These are phyloP conservation scores for Micoletzkya japonica DNA, from an alignment of 2,888 invertebrate species.

Conservation along the genomic window DNA sequence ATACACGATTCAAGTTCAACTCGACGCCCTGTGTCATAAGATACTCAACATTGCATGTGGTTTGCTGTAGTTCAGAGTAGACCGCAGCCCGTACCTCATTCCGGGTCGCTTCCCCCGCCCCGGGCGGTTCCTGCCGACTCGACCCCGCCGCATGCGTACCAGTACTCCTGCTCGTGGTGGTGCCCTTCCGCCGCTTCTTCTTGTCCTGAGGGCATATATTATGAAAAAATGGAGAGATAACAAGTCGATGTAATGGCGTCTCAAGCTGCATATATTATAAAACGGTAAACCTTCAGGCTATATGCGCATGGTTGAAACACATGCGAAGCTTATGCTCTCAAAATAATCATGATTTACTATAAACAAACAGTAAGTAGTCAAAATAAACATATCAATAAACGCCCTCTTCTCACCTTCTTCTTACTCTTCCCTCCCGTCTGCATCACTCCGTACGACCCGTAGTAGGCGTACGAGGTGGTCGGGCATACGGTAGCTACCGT, in stretches of 20 bases:
- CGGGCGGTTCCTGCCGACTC: not conserved
- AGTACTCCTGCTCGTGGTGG: not conserved
- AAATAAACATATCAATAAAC: no score
- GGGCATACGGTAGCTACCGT: not conserved
- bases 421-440: not conserved
- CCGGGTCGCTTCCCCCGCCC: not conserved
- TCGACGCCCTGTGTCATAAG: not conserved
- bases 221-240: no score
- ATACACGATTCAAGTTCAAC: not conserved
- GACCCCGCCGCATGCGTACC: not conserved
- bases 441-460: slow-evolving; percentile 2
- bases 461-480: not conserved
- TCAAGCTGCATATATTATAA: no score
- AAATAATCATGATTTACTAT: no score
- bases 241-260: no score
- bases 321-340: no score
- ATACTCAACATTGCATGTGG: not conserved
- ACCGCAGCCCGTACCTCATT: not conserved
- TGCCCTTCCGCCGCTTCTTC: slow-evolving; percentile 2
- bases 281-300: no score
- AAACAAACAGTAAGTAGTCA: no score
- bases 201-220: no score
- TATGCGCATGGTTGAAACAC: no score
- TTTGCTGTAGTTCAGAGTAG: not conserved
- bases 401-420: slow-evolving; percentile 3